These are phyloP conservation scores for Antechinus stuartii DNA, from an alignment of 2,113 vertebrate species.

Conservation along the genomic window DNA sequence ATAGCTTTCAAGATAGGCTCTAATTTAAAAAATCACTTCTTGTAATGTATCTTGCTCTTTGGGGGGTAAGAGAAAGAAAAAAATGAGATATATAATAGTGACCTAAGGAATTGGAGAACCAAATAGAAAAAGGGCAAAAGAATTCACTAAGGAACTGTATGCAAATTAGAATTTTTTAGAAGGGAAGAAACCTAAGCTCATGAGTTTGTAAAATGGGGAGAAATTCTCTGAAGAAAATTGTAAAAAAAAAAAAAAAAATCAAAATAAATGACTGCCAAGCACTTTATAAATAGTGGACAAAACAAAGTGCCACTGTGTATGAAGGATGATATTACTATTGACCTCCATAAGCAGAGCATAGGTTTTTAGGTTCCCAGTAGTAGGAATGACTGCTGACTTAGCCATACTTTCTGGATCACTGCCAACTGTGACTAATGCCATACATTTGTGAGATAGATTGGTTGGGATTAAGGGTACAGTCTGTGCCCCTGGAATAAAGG, in stretches of 20 bases:
- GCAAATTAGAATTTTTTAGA: neutral
- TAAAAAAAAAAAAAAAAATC: neutral
- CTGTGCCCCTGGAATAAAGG: neutral
- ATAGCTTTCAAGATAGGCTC: conserved; percentile 30
- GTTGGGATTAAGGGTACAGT: conserved; percentile 13
- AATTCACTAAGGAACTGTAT: neutral
- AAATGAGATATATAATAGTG: neutral
- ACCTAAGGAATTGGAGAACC: neutral
- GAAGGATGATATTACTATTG: neutral
- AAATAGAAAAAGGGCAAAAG: neutral
- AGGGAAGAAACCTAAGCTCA: neutral
- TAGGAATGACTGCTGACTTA: neutral
- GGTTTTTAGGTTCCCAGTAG: neutral
- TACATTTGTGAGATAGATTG: neutral
- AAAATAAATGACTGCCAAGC: conserved; percentile 22
- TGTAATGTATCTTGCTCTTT: neutral
- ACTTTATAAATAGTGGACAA: neutral
- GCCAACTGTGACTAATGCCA: neutral
- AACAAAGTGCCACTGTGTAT: neutral
- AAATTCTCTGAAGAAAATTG: neutral
- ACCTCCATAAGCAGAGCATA: neutral
- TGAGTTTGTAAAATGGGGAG: neutral
- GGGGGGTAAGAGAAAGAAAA: neutral
- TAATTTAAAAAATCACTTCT: conserved; percentile 24
- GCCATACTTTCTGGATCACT: neutral